A percentile compares a stretch with the other conserved stretches of the same genome.
These are phyloP conservation scores for Oxystoma pomonae DNA, from an alignment of 2,888 invertebrate species.

Conservation along the genomic window DNA sequence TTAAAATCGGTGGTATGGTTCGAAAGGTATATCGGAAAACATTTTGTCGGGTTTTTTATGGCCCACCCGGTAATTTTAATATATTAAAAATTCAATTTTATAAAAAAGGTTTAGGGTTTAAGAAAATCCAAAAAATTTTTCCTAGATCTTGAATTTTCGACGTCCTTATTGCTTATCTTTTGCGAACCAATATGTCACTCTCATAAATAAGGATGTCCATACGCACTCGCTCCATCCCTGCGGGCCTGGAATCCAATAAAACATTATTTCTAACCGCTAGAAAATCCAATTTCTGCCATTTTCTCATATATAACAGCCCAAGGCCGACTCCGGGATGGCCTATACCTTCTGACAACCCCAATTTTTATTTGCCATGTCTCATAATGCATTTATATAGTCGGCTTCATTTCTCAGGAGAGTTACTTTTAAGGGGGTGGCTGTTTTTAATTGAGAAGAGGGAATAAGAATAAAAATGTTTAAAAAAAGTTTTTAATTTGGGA, in stretches of 20 bases:
- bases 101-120: no score
- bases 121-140: no score
- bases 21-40: no score
- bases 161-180: no score
- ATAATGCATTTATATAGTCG: conserved; percentile 39
- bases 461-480: conserved; percentile 42
- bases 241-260: conserved; percentile 16
- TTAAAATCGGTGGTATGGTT: no score
- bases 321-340: neutral
- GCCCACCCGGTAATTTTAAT: no score
- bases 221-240: neutral
- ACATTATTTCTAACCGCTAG: conserved; percentile 20
- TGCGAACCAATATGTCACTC: neutral
- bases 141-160: no score
- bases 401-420: conserved; percentile 25
- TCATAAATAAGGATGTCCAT: neutral
- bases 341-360: neutral
- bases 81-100: no score
- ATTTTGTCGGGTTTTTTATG: no score
- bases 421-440: conserved; percentile 32
- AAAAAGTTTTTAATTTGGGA: conserved; percentile 41
- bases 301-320: conserved; percentile 11
- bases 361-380: conserved; percentile 31
- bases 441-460: conserved; percentile 47
- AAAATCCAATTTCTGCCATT: conserved; percentile 25